These are phyloP conservation scores for Pangasius macronema DNA, from an alignment of 2,797 vertebrate species.

Conservation along the genomic window DNA sequence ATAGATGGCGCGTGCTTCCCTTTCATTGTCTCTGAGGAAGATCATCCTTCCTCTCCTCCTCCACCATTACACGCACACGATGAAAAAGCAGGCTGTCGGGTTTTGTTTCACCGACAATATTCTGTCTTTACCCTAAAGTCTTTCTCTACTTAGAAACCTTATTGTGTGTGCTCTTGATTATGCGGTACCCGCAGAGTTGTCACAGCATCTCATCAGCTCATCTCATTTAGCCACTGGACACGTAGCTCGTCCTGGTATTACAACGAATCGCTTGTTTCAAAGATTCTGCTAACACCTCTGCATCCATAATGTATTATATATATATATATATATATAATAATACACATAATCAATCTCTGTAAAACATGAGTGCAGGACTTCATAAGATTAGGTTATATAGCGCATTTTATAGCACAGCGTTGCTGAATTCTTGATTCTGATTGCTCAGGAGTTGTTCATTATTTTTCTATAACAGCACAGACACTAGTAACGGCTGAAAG, in stretches of 20 bases:
- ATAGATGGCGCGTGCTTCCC: conserved; percentile 69
- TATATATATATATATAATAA: background rate
- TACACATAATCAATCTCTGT: background rate
- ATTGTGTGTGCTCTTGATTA: conserved; percentile 1
- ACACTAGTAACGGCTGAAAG: background rate
- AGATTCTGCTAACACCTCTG: background rate
- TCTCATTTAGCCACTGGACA: conserved; percentile 2
- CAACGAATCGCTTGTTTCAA: background rate
- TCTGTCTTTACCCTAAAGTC: background rate
- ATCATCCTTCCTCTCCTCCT: conserved; percentile 12
- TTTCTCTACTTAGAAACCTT: background rate
- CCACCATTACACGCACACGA: conserved; percentile 60
- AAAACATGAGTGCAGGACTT: background rate
- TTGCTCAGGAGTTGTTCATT: background rate
- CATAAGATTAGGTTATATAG: background rate
- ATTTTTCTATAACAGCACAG: background rate
- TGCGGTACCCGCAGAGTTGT: background rate
- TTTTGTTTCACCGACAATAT: background rate
- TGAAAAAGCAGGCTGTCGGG: conserved; percentile 14
- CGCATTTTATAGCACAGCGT: background rate
- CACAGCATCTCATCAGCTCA: conserved; percentile 12
- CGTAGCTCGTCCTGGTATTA: background rate
- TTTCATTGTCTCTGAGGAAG: conserved; percentile 50
- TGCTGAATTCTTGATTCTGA: background rate
- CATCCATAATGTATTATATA: background rate